Conservation (phyloP, 1,140 invertebrate genomes). For the Gonioctena quinquepunctata region DNA sequence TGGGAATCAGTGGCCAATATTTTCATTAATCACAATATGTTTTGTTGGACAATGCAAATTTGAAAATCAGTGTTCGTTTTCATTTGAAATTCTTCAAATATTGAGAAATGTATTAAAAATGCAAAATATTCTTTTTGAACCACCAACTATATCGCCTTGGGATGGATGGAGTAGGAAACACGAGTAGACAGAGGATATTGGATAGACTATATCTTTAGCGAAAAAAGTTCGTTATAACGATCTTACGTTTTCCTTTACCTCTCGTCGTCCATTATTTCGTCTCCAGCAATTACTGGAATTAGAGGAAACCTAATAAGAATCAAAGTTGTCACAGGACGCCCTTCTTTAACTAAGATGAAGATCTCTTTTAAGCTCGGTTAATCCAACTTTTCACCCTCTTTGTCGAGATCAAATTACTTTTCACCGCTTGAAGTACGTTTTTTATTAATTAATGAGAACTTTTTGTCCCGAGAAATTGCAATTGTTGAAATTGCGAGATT, state of each 20-base stretch:
- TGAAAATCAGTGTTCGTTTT: no score
- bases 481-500: neutral
- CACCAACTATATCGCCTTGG: no score
- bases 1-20: no score
- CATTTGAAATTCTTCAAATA: no score
- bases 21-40: no score
- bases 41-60: no score
- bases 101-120: no score
- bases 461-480: neutral
- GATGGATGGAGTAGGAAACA: no score
- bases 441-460: constrained; percentile 10
- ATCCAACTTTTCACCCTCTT: constrained; percentile 25
- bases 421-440: neutral
- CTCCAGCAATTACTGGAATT: constrained; percentile 13
- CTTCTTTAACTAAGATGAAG: constrained; percentile 17
- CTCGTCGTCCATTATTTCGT: neutral
- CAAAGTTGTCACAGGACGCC: constrained; percentile 10
- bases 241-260: neutral
- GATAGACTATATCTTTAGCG: neutral
- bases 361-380: constrained; percentile 18
- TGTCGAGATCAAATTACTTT: constrained; percentile 18
- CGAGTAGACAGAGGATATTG: no score
- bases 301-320: constrained; percentile 11
- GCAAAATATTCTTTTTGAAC: no score
- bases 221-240: neutral